phyloP scores from a whole-genome alignment of 2,888 invertebrate genomes.

The Idaea dimidiata region DNA sequence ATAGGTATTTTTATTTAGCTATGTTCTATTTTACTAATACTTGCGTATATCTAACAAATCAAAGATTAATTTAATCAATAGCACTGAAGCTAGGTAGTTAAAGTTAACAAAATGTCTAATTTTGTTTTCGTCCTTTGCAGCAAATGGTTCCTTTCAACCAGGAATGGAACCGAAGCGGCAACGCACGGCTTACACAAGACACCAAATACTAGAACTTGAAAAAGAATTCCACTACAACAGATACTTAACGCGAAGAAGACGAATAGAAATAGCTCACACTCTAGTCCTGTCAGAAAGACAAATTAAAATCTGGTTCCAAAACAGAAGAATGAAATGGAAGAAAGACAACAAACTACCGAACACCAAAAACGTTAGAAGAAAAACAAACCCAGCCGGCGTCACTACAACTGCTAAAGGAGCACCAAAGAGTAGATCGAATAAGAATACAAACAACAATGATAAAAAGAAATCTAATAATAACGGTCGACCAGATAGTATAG shows the following conservation, averaged over 20 bases:
- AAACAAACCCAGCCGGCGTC: constrained; percentile 87
- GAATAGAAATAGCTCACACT: constrained; percentile 98
- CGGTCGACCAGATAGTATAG: constrained; percentile 83
- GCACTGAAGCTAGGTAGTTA: neutral
- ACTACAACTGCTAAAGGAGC: constrained; percentile 80
- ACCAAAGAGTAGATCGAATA: constrained; percentile 85
- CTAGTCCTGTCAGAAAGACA: constrained; percentile 94
- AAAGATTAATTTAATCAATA: neutral
- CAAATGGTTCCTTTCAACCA: constrained; percentile 92
- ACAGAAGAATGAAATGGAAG: constrained; percentile 89
- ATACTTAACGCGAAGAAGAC: constrained; percentile 95
- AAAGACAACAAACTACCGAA: constrained; percentile 93
- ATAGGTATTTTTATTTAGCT: neutral
- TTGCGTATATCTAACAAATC: neutral
- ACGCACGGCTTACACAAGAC: constrained; percentile 97
- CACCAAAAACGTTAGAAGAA: constrained; percentile 88
- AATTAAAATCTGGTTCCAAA: constrained; percentile 94
- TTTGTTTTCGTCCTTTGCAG: constrained; percentile 81
- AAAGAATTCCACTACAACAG: constrained; percentile 99
- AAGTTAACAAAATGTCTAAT: neutral
- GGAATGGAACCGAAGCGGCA: constrained; percentile 98
- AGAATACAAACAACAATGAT: constrained; percentile 78
- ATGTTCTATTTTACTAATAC: neutral
- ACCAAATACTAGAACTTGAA: constrained; percentile 98
- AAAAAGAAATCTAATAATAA: constrained; percentile 78